phyloP scores from a whole-genome alignment of 2,797 vertebrate genomes.

The Mus minutoides region DNA sequence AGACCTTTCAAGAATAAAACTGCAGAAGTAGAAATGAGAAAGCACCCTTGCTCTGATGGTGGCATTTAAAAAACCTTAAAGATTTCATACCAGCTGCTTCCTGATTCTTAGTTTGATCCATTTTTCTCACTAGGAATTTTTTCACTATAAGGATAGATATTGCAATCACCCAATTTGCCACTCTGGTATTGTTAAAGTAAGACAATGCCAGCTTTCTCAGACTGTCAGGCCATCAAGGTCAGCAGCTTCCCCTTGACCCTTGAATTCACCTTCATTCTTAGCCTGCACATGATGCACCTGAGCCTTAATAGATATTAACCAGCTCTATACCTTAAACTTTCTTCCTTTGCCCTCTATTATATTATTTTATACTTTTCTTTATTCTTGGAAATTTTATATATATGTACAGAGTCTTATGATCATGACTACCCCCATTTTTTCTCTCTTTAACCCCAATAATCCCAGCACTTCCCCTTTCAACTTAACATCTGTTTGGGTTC shows the following conservation, averaged over 20 bases:
- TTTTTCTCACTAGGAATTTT: conserved; percentile 43
- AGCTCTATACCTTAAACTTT: background rate
- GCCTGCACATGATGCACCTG: background rate
- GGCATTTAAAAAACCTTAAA: conserved; percentile 4
- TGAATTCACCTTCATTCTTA: background rate
- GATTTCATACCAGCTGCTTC: background rate
- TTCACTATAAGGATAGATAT: background rate
- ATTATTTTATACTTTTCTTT: background rate
- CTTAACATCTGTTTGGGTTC: background rate
- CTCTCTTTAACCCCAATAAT: no score
- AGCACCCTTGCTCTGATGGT: background rate
- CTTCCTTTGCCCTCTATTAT: background rate
- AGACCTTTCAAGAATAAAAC: background rate
- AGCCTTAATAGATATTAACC: background rate
- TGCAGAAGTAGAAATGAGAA: background rate
- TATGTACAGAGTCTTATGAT: background rate
- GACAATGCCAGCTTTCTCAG: conserved; percentile 2
- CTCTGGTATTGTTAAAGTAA: conserved; percentile 6
- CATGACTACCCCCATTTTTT: background rate
- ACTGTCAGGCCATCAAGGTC: background rate
- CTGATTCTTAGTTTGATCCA: conserved; percentile 27
- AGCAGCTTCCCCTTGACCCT: background rate
- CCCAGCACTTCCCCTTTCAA: background rate
- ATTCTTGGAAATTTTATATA: background rate
- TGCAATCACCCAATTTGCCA: background rate